A percentile compares a stretch with the other conserved stretches of the same genome.
These are phyloP conservation scores for Cyphomyrus discorhynchus DNA, from an alignment of 2,113 vertebrate genomes.

Conservation along the genomic window DNA sequence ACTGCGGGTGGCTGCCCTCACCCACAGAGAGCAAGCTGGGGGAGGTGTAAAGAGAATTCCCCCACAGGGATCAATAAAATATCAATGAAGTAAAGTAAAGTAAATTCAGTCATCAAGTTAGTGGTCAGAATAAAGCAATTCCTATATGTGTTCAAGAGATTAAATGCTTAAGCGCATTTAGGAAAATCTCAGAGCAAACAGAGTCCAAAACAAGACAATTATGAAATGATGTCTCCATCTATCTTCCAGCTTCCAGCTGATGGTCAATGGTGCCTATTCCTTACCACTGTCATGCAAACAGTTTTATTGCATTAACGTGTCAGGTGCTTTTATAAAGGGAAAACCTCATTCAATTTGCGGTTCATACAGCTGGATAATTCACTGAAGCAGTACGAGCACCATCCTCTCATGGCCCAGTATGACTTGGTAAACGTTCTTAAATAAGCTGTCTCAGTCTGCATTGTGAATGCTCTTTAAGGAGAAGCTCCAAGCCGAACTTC, in stretches of 20 bases:
- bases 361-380: neutral
- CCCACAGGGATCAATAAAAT: no score
- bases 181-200: neutral
- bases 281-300: neutral
- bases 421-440: neutral
- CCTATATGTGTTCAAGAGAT: neutral
- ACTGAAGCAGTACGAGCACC: neutral
- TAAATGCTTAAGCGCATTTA: neutral
- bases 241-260: neutral
- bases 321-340: neutral
- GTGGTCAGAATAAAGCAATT: neutral
- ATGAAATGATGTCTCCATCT: neutral
- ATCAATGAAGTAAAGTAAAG: no score
- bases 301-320: neutral
- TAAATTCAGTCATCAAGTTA: neutral
- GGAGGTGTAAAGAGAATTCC: no score
- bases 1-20: no score
- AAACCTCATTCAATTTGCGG: neutral
- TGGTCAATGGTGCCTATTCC: neutral
- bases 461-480: slow-evolving; percentile 46
- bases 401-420: neutral
- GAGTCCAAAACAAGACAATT: neutral
- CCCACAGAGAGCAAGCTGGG: no score
- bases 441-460: neutral
- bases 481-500: slow-evolving; percentile 60